These are phyloP conservation scores for Drosophila hawaiiensis DNA, from an alignment of 2,888 invertebrate species.

Conservation along the genomic window DNA sequence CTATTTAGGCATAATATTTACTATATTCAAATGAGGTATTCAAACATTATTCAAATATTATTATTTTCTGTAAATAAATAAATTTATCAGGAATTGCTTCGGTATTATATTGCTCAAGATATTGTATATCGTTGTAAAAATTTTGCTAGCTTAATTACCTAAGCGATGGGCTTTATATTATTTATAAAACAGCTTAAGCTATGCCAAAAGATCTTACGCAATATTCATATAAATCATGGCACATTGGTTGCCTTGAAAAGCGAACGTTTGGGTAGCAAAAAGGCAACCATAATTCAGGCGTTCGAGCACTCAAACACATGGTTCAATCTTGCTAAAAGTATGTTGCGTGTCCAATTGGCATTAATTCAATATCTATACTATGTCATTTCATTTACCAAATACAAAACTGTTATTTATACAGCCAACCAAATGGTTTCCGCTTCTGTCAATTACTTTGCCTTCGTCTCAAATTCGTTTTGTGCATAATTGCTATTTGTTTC, in stretches of 20 bases:
- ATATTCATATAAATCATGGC: neutral
- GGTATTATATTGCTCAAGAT: neutral
- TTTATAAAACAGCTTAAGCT: neutral
- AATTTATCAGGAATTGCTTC: neutral
- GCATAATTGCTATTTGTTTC: constrained; percentile 28
- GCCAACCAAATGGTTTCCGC: constrained; percentile 46
- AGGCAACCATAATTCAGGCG: constrained; percentile 17
- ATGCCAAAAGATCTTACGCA: constrained; percentile 22
- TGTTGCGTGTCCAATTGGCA: constrained; percentile 70
- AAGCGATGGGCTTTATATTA: neutral
- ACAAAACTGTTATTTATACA: constrained; percentile 69
- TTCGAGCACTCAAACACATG: constrained; percentile 11
- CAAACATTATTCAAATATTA: neutral
- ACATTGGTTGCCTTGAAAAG: constrained; percentile 16
- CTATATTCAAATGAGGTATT: neutral
- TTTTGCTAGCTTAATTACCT: neutral
- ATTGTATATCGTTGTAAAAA: neutral
- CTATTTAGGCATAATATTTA: neutral
- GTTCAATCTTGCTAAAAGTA: constrained; percentile 72
- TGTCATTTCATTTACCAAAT: constrained; percentile 66
- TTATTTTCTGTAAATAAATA: neutral
- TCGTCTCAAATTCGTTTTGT: constrained; percentile 27
- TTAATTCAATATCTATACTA: constrained; percentile 51
- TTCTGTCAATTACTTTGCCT: constrained; percentile 46
- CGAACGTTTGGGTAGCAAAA: constrained; percentile 13